Evolutionary conservation across 2,888 invertebrate species (phyloP).

Genomic region (Cinara cedri): DNA sequence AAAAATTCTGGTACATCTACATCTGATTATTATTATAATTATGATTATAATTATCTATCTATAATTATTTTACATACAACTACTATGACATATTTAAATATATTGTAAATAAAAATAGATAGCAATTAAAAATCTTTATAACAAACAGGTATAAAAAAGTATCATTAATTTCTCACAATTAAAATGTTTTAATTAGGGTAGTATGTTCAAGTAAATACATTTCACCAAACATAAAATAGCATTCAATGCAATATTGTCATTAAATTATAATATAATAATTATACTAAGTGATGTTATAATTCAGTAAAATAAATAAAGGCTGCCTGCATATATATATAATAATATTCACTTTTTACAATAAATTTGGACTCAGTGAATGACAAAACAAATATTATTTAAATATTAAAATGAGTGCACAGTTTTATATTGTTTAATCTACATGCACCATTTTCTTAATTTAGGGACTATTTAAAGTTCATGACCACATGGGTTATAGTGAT

Average conservation of each 20-base stretch:
- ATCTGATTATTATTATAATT: too few relatives aligned
- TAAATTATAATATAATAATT: slow-evolving; percentile 6
- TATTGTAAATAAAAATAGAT: slow-evolving; percentile 44
- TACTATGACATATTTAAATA: slow-evolving; percentile 20
- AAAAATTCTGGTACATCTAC: slow-evolving; percentile 1
- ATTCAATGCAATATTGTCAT: not conserved
- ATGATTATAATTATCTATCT: too few relatives aligned
- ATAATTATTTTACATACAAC: slow-evolving; percentile 14
- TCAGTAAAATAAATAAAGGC: slow-evolving; percentile 13
- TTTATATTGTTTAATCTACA: not conserved
- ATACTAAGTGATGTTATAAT: slow-evolving; percentile 34
- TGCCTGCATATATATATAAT: slow-evolving; percentile 13
- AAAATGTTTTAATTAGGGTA: slow-evolving; percentile 43
- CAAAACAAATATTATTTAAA: slow-evolving; percentile 1
- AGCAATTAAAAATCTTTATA: slow-evolving; percentile 33
- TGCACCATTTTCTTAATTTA: slow-evolving; percentile 18
- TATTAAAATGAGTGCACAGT: not conserved
- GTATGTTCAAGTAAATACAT: slow-evolving; percentile 32
- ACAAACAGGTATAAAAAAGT: slow-evolving; percentile 42
- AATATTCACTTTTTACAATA: slow-evolving; percentile 10
- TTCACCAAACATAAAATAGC: slow-evolving; percentile 22
- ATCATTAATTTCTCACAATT: slow-evolving; percentile 39
- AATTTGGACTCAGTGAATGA: slow-evolving; percentile 15
- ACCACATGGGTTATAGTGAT: not conserved
- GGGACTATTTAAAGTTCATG: slow-evolving; percentile 3